These are phyloP conservation scores for Diorhabda sublineata DNA, from an alignment of 1,140 invertebrate species.

Conservation along the genomic window DNA sequence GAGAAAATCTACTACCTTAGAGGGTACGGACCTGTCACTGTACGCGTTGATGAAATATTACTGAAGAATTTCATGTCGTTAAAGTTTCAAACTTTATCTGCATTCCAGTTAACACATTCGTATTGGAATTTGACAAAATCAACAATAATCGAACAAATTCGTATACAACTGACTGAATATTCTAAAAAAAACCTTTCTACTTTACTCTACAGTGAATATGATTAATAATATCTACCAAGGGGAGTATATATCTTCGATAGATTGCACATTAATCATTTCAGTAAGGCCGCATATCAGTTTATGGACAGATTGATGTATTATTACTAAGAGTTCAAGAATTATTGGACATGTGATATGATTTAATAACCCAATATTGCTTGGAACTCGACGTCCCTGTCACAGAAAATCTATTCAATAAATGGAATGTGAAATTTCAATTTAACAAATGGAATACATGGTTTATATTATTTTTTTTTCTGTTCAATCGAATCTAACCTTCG, in stretches of 20 bases:
- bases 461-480: no score
- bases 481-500: no score
- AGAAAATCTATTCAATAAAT: no score
- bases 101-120: not conserved
- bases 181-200: no score
- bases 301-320: constrained; percentile 20
- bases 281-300: constrained; percentile 11
- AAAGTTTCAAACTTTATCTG: not conserved
- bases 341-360: constrained; percentile 13
- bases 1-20: constrained; percentile 14
- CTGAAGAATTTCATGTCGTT: not conserved
- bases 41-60: constrained; percentile 13
- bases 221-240: constrained; percentile 5
- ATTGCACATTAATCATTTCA: constrained; percentile 7
- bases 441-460: no score
- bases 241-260: constrained; percentile 10
- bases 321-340: constrained; percentile 13
- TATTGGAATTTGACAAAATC: no score
- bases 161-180: no score
- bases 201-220: not conserved
- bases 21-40: constrained; percentile 16
- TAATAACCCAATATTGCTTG: not conserved
- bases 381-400: no score
- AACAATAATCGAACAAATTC: no score
- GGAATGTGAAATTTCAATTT: no score